These are phyloP conservation scores for Onychostoma macrolepis DNA, from an alignment of 2,113 vertebrate species.

Conservation along the genomic window DNA sequence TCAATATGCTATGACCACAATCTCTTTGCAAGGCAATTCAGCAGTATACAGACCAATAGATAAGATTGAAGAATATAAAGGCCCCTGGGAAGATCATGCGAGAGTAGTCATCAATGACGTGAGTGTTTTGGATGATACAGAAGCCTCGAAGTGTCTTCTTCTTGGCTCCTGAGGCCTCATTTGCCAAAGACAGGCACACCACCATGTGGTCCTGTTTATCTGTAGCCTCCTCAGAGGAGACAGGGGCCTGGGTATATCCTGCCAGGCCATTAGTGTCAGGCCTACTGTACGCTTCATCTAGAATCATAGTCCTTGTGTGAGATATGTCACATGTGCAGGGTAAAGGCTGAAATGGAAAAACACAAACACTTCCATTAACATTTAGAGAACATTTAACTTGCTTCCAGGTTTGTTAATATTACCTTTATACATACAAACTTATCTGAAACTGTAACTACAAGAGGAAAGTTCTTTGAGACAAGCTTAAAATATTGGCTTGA, in stretches of 20 bases:
- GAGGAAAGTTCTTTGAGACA: neutral
- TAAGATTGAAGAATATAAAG: slow-evolving; percentile 94
- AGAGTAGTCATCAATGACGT: slow-evolving; percentile 92
- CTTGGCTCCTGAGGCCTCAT: slow-evolving; percentile 76
- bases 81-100: slow-evolving; percentile 92
- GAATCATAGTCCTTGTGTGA: slow-evolving; percentile 85
- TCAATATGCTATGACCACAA: neutral
- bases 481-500: neutral
- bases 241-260: slow-evolving; percentile 82
- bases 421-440: neutral
- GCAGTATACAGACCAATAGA: slow-evolving; percentile 96
- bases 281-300: slow-evolving; percentile 87
- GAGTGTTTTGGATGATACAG: slow-evolving; percentile 88
- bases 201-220: slow-evolving; percentile 87
- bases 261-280: slow-evolving; percentile 88
- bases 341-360: slow-evolving; percentile 65
- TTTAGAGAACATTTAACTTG: neutral
- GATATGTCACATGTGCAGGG: slow-evolving; percentile 85
- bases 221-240: slow-evolving; percentile 76
- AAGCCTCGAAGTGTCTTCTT: slow-evolving; percentile 83
- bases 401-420: neutral
- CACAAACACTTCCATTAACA: neutral
- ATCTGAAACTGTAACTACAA: neutral
- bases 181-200: slow-evolving; percentile 85
- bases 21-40: slow-evolving; percentile 65